A percentile compares a stretch with the other conserved stretches of the same genome.
Evolutionary conservation across 2,797 vertebrate genomes (phyloP).

Genomic region (Bucorvus abyssinicus): DNA sequence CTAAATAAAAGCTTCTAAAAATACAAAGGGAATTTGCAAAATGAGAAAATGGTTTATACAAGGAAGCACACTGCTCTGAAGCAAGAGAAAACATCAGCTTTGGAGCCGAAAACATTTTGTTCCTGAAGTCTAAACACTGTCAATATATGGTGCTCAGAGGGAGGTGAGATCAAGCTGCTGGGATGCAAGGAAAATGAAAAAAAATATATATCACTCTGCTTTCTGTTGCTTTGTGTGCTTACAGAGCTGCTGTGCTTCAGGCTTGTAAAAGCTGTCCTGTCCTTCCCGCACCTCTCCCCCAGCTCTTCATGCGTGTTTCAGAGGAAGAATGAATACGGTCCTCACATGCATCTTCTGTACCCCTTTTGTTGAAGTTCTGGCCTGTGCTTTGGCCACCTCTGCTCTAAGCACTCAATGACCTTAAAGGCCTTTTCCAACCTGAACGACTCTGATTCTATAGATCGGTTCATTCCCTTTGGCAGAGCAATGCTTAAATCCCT

Average conservation of each 20-base stretch:
- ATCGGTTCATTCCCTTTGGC: background rate
- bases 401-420: background rate
- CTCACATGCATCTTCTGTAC: background rate
- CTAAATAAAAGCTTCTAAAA: background rate
- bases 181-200: background rate
- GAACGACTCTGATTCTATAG: background rate
- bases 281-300: background rate
- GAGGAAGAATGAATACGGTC: background rate
- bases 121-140: background rate
- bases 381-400: background rate
- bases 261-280: background rate
- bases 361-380: background rate
- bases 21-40: background rate
- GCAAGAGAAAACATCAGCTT: background rate
- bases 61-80: background rate
- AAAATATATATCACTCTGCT: background rate
- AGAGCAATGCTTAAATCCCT: background rate
- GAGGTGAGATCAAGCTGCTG: background rate
- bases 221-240: background rate
- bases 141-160: background rate
- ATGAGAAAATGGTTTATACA: background rate
- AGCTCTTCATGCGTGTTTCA: no score
- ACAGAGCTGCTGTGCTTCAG: background rate
- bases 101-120: background rate
- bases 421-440: background rate